These are phyloP conservation scores for Rhinopomastus cyanomelas DNA, from an alignment of 2,113 vertebrate genomes.

Conservation along the genomic window DNA sequence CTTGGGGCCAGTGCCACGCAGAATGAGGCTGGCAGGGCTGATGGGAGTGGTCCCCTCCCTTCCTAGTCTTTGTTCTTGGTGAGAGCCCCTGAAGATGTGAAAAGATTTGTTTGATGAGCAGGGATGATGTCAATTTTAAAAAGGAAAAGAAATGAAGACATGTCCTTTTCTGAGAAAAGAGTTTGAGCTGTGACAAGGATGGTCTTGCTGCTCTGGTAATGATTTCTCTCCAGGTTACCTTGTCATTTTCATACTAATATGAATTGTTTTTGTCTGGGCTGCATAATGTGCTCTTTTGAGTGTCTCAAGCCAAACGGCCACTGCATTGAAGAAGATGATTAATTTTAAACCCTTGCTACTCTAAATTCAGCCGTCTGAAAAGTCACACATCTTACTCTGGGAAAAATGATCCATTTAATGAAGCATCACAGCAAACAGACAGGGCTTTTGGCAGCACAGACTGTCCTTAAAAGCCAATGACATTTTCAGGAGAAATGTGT, in stretches of 20 bases:
- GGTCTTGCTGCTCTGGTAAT: neutral
- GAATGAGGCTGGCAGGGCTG: neutral
- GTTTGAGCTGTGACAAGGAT: neutral
- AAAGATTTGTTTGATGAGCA: neutral
- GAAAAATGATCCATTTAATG: neutral
- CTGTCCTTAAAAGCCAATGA: slow-evolving; percentile 8
- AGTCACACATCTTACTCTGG: neutral
- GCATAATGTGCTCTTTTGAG: neutral
- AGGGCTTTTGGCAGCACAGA: slow-evolving; percentile 15
- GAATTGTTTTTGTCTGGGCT: neutral
- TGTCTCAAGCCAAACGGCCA: neutral
- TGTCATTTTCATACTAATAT: neutral
- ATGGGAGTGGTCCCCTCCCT: neutral
- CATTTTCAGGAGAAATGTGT: neutral
- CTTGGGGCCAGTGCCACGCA: rapidly evolving
- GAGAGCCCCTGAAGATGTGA: neutral
- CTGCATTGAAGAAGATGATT: neutral
- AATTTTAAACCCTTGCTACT: neutral
- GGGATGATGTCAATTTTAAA: neutral
- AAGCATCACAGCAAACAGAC: neutral
- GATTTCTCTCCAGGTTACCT: neutral
- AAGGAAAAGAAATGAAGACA: neutral
- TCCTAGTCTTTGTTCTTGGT: neutral
- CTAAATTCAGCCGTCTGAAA: neutral
- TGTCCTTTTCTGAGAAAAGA: neutral